Conservation (phyloP, 1,140 invertebrate genomes). For the Danaus melanippus region DNA sequence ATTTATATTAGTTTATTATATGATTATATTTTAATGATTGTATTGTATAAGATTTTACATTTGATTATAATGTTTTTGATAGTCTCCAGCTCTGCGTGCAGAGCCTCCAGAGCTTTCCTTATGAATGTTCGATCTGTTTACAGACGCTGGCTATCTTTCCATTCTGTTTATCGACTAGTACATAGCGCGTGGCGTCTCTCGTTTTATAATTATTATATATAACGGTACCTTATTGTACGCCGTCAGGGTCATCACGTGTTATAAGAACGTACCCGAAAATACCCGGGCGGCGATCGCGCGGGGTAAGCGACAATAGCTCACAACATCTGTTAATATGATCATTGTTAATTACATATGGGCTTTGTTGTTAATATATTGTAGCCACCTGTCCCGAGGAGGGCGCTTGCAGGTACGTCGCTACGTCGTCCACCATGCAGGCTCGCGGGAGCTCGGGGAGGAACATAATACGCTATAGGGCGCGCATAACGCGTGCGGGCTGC, state of each 20-base stretch:
- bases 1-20: too few species aligned
- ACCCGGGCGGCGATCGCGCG: conserved; percentile 60
- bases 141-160: too few species aligned
- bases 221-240: too few species aligned
- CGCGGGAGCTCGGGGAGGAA: conserved; percentile 68
- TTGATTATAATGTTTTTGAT: too few species aligned
- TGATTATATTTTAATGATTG: too few species aligned
- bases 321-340: conserved; percentile 72
- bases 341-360: conserved; percentile 72
- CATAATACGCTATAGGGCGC: conserved; percentile 66
- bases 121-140: too few species aligned
- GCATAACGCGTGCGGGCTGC: conserved; percentile 60
- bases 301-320: conserved; percentile 67
- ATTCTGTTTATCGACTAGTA: too few species aligned
- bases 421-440: conserved; percentile 71
- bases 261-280: conserved; percentile 60
- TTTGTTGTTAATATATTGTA: conserved; percentile 68
- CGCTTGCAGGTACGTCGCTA: conserved; percentile 67
- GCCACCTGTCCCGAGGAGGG: conserved; percentile 70
- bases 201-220: too few species aligned
- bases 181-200: too few species aligned
- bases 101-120: too few species aligned
- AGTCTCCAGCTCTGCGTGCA: too few species aligned
- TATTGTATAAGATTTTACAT: too few species aligned
- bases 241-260: conserved; percentile 39